Evolutionary conservation across 2,888 invertebrate species (phyloP), one percentile per base, ranked within the genome.

Genomic region (Craniophora ligustri): DNA sequence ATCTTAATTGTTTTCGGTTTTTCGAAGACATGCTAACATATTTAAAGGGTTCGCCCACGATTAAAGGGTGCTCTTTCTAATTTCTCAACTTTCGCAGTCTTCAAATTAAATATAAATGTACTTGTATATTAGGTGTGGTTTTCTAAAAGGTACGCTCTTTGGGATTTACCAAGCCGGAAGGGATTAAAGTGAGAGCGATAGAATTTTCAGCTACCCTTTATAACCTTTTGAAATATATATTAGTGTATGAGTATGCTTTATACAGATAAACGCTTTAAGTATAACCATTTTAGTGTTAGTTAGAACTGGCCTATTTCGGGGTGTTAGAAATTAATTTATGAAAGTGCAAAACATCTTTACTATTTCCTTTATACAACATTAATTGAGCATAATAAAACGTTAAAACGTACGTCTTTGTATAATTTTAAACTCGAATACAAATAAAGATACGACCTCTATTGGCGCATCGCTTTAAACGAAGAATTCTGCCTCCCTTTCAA

Each of bases 381-480:
- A n/a, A n/a, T n/a, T n/a, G n/a, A n/a, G n/a, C n/a, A n/a, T n/a
- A n/a, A n/a, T n/a, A n/a, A n/a, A n/a, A n/a, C n/a, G n/a, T n/a
- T n/a, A n/a, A n/a, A n/a, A n/a, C n/a, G n/a, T n/a, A n/a, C n/a
- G n/a, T n/a, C n/a, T n/a, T n/a, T n/a, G n/a, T n/a, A n/a, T n/a
- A n/a, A n/a, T n/a, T n/a, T n/a, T n/a, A n/a, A 19, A 1, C 26
- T 26, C 13, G 3, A 19, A 11, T 15, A 16, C 39, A 56, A 60
- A 64, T 40, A 45, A 47, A 44, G 32, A 40, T 40, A 75, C 72
- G 82, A 77, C 79, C 76, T 81, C 77, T 81, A 64, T 57, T 62
- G 72, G 59, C 45, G 49, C 11, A 31, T 56, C 39, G 21, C 48
- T 56, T 32, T 30, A 58, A 64, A 58, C 65, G 48, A 28, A 23